Conservation (phyloP, 2,797 vertebrate species). For the Cynodonichthys magdalenae region DNA sequence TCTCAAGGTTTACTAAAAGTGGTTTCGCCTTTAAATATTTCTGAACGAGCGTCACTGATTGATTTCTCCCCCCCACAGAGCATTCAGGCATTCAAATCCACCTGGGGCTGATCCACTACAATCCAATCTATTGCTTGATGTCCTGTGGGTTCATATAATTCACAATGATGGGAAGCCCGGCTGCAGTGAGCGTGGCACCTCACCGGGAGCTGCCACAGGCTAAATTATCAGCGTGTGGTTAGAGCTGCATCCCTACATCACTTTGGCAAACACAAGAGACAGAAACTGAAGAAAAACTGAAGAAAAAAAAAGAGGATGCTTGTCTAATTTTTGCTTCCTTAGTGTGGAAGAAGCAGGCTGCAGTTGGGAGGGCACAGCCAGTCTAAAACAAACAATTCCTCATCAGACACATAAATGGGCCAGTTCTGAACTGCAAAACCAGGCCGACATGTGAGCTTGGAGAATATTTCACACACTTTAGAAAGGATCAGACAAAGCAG, state of each 20-base stretch:
- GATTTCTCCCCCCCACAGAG: not conserved
- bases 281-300: slow-evolving; percentile 6
- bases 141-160: slow-evolving; percentile 29
- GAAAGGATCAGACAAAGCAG: slow-evolving; percentile 30
- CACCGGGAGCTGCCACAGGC: slow-evolving; percentile 37
- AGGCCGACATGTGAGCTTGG: slow-evolving; percentile 31
- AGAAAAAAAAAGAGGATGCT: not conserved
- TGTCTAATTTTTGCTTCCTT: not conserved
- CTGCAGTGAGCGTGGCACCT: slow-evolving; percentile 57
- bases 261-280: slow-evolving; percentile 42
- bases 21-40: slow-evolving; percentile 2
- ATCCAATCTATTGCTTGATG: slow-evolving; percentile 21
- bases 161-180: slow-evolving; percentile 39
- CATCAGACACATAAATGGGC: slow-evolving; percentile 23
- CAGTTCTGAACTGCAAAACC: slow-evolving; percentile 30
- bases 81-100: slow-evolving; percentile 11
- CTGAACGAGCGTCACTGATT: not conserved
- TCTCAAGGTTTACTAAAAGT: slow-evolving; percentile 11
- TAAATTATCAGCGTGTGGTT: slow-evolving; percentile 32
- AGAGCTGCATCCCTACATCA: slow-evolving; percentile 30
- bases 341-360: slow-evolving; percentile 59
- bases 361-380: slow-evolving; percentile 55
- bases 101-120: slow-evolving; percentile 15
- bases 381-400: slow-evolving; percentile 47
- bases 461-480: slow-evolving; percentile 8